Evolutionary conservation across 2,113 vertebrate species (phyloP), one percentile per base, ranked within the genome.

Genomic region (Danionella cerebrum): DNA sequence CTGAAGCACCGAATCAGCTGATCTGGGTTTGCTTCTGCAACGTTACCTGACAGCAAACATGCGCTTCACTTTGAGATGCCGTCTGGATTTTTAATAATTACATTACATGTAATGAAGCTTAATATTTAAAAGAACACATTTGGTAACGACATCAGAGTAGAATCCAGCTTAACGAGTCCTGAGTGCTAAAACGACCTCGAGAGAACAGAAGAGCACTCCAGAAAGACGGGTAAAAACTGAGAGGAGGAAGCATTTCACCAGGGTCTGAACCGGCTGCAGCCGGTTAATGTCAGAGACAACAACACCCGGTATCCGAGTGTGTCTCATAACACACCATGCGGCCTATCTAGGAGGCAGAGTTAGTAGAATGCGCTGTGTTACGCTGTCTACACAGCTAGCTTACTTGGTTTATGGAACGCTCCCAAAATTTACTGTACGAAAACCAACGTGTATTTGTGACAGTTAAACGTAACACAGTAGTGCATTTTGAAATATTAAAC

Each of bases 261-360:
- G 4, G 41, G 22, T 51, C 78, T 60, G 81, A 68, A 79, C 88
- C 83, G 84, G 80, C 69, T 45, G 67, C 39, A 65, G 62, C 87
- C 76, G 80, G 86, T 79, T 82, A 31, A 16, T 8, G 16, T 18
- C 41, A 12, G 29, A 2, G 33, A 38, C 13, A 64, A 18, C 29
- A 19, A 35, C 27, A 51, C 13, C 31, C 60, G 29, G 42, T 36
- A 18, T 16, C 38, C 7, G 2, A 7, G n/a, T 13, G 6, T 19
- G n/a, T 19, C 24, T 45, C 22, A 21, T n/a, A 60, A n/a, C 58
- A 42, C 12, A 9, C 5, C 25, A 27, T 4, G 2, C 3, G 18
- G 12, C 11, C 25, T 60, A 19, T 2, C 0, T 21, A 60, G 24
- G 27, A 6, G 45, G 10, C 39, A 31, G 3, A 27, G 44, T 38